These are phyloP conservation scores for Mustelus asterias DNA, from an alignment of 2,113 vertebrate genomes.

Conservation along the genomic window DNA sequence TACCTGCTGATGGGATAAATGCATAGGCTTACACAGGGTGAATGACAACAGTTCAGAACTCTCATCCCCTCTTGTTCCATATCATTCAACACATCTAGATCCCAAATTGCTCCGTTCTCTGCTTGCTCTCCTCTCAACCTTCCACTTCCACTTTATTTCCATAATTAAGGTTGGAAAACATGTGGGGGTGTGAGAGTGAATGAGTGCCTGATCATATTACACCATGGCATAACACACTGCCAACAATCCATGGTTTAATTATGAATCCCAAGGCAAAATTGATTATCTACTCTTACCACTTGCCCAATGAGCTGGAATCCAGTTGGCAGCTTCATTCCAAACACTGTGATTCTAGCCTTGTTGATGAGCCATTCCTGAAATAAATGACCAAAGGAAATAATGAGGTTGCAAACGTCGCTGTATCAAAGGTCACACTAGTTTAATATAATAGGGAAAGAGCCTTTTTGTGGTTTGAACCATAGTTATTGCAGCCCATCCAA, in stretches of 20 bases:
- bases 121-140: not conserved
- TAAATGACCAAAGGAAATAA: not conserved
- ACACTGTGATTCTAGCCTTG: slow-evolving; percentile 55
- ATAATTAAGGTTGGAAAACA: not conserved
- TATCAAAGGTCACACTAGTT: not conserved
- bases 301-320: slow-evolving; percentile 76
- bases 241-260: not conserved
- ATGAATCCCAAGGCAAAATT: not conserved
- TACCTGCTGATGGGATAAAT: not conserved
- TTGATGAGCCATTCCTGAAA: slow-evolving; percentile 68
- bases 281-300: slow-evolving; percentile 57
- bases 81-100: not conserved
- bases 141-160: not conserved
- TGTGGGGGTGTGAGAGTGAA: not conserved
- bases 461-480: not conserved
- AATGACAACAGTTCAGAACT: not conserved
- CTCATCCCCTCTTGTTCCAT: not conserved
- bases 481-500: not conserved
- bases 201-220: not conserved
- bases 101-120: not conserved
- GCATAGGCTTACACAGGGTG: not conserved
- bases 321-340: slow-evolving; percentile 72
- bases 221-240: not conserved
- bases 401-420: not conserved
- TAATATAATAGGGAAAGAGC: not conserved